Base-by-base conservation (phyloP, 1,140 invertebrate species). In the Aphelenchoides fujianensis region DNA sequence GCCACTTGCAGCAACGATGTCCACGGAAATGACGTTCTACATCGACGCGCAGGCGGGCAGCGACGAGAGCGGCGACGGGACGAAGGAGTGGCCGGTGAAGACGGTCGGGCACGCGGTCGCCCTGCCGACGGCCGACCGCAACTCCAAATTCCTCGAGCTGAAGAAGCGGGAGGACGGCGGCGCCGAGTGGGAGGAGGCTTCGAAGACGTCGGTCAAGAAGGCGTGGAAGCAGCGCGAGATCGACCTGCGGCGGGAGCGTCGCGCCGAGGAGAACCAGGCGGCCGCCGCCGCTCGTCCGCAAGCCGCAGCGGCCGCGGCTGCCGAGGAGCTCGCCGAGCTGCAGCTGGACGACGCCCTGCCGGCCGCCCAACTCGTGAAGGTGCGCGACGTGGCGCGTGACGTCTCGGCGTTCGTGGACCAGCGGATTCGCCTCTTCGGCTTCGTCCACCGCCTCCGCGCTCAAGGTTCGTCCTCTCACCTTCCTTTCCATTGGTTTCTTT, bases 171-270 rank as follows among this genome's bases (percentile, higher is more conserved):
- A 81, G 27, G 77, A 79, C 31, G 79, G 74, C n/a, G 48, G 66
- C 62, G 69, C 88, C 85, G 84, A 84, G 74, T 97, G 89, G 85
- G 92, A 95, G 75, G 86, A 89, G 2, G 91, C 90, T 28, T 90
- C 94, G 0, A 96, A 97, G 85, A 91, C 94, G 0, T 95, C 97
- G 80, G 80, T 98, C 55, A 98, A 98, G 80, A 98, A 98, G 86
- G 88, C 92, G 1, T 90, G 91, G 37, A 97, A 97, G 85, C 97
- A 66, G 41, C 62, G 68, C 61, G 72, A 75, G 71, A 70, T 59
- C 41, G 76, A 77, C 27, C 3, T 68, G 68, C 70, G 72, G 19
- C 73, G 81, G 52, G 31, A 35, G 7, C 69, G 73, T 31, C 75
- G 75, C 41, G 68, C 70, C 28, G 37, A 12, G 9, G 63, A 55